Evolutionary conservation across 2,113 vertebrate genomes (phyloP).

Genomic region (Plotosus lineatus): DNA sequence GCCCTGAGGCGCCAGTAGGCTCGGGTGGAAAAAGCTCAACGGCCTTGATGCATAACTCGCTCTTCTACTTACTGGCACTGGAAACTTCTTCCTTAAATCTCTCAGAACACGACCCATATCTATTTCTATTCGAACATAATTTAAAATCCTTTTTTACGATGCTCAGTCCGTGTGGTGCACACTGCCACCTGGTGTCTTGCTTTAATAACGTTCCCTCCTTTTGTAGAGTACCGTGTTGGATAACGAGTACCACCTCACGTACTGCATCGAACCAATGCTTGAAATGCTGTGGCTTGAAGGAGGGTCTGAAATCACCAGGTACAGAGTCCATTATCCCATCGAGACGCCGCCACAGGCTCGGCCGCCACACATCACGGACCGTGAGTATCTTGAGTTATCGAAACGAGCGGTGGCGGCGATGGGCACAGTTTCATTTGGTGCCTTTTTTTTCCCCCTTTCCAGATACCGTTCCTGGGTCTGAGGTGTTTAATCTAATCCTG

Average conservation of each 20-base stretch:
- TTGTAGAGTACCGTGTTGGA: slow-evolving; percentile 62
- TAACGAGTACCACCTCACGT: slow-evolving; percentile 58
- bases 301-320: slow-evolving; percentile 59
- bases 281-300: slow-evolving; percentile 71
- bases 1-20: too few relatives aligned
- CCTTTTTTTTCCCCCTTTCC: background rate
- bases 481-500: slow-evolving; percentile 67
- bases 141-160: too few relatives aligned
- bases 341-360: slow-evolving; percentile 54
- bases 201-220: background rate
- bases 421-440: too few relatives aligned
- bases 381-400: slow-evolving; percentile 56
- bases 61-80: background rate
- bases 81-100: background rate
- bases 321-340: slow-evolving; percentile 72
- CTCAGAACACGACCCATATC: background rate
- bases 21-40: too few relatives aligned
- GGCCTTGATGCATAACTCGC: too few relatives aligned
- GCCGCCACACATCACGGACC: slow-evolving; percentile 55
- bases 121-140: background rate
- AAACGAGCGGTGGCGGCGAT: too few relatives aligned
- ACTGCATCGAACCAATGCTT: slow-evolving; percentile 69
- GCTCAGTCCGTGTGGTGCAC: background rate
- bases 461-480: slow-evolving; percentile 61
- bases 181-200: background rate